phyloP scores from a whole-genome alignment of 2,888 invertebrate genomes.

The Toxonevra muliebris region DNA sequence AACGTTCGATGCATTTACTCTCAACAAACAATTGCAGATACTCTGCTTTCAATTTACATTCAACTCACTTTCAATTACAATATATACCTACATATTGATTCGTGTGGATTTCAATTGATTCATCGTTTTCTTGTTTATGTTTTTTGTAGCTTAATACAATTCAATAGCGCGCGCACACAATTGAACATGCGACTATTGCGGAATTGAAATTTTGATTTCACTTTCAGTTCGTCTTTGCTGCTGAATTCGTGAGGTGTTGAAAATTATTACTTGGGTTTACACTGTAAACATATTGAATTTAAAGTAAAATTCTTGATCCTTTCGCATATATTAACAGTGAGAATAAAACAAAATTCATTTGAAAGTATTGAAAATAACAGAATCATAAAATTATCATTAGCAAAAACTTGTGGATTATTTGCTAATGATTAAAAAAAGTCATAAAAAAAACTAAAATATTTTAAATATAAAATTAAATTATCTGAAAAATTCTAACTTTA shows the following conservation, averaged over 20 bases:
- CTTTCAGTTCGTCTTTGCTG: constrained; percentile 60
- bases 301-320: too few species aligned
- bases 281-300: too few species aligned
- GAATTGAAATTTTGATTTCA: constrained; percentile 45
- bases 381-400: constrained; percentile 10
- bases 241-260: constrained; percentile 53
- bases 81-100: constrained; percentile 9
- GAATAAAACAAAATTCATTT: neutral
- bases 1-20: too few species aligned
- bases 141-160: too few species aligned
- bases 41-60: constrained; percentile 15
- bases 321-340: neutral
- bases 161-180: neutral
- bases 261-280: neutral
- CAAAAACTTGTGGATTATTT: constrained; percentile 32
- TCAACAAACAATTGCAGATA: constrained; percentile 19
- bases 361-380: neutral
- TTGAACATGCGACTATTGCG: constrained; percentile 13
- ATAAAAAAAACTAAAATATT: neutral
- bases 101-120: neutral
- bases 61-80: constrained; percentile 15
- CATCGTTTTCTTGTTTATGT: too few species aligned
- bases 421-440: constrained; percentile 22
- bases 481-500: too few species aligned
- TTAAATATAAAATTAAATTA: too few species aligned